Evolutionary conservation across 2,888 invertebrate genomes (phyloP), one percentile per base, ranked within the genome.

Genomic region (Polia nebulosa): DNA sequence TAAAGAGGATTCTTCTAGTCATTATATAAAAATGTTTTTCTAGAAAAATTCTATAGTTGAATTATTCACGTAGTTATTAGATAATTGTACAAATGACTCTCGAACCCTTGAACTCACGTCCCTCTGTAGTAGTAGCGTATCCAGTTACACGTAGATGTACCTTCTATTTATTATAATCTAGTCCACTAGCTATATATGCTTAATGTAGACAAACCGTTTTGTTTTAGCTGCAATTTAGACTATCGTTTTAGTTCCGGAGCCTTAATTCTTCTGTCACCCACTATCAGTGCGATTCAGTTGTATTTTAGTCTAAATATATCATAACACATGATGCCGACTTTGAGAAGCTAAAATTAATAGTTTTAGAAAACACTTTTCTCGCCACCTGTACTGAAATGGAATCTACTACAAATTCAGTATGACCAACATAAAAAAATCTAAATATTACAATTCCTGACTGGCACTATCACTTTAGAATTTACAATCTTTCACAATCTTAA

Each of bases 61-160:
- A 87, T 78, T 89, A 87, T 81, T 81, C 76, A 75, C 55, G 81
- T 89, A 91, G 86, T 76, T 86, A 82, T 91, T 92, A 94, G 92
- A 86, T 85, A 91, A 91, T 89, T 94, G 94, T 94, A 93, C 89
- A 94, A 94, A 93, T 89, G 78, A 90, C 84, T 90, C 88, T 91
- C 85, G 69, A 93, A 89, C 95, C 94, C 95, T 95, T 94, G 92
- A 93, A 92, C 93, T 94, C 94, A 94, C 95, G 95, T 95, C 95
- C 95, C 92, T 91, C 89, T 81, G 90, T 94, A 95, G 94, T 87
- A 75, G 83, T 92, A 90, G 88, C 77, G 76, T 86, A 86, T 86
- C 89, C 87, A 81, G 86, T 82, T 85, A 82, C 83, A 85, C 86
- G 84, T 88, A 87, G 83, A 75, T 69, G 67, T 84, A 82, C 80